Conservation (phyloP, 1,140 invertebrate species). For the Philopotamus ludificatus region DNA sequence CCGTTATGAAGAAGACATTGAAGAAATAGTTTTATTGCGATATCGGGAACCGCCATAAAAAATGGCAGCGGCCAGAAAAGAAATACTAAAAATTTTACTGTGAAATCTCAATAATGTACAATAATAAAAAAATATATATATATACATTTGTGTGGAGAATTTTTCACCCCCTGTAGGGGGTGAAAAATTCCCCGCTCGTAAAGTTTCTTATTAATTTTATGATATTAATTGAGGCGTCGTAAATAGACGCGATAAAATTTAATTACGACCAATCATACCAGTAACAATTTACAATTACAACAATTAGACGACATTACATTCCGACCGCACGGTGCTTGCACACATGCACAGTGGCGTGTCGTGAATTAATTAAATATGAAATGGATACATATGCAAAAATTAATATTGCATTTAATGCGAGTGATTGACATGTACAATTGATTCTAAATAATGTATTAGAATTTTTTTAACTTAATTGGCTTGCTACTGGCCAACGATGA, state of each 20-base stretch:
- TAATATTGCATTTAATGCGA: no score
- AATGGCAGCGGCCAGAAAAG: neutral
- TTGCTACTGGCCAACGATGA: no score
- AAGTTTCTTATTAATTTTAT: neutral
- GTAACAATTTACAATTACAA: conserved; percentile 20
- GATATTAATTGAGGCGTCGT: neutral
- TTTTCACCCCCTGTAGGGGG: no score
- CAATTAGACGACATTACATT: conserved; percentile 7
- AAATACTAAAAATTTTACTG: neutral
- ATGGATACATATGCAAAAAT: no score
- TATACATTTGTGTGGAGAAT: no score
- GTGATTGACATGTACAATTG: no score
- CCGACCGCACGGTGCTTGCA: neutral
- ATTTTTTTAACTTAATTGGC: no score
- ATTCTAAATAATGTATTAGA: no score
- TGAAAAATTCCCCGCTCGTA: no score
- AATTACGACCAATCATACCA: conserved; percentile 8
- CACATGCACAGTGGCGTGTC: no score
- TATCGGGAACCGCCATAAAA: neutral
- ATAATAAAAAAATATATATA: no score
- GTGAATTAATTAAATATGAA: no score
- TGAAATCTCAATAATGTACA: neutral
- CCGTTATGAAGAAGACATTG: neutral
- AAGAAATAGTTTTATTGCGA: neutral
- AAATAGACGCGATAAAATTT: conserved; percentile 3